These are phyloP conservation scores for Ecdyonurus torrentis DNA, from an alignment of 2,888 invertebrate genomes.

Conservation along the genomic window DNA sequence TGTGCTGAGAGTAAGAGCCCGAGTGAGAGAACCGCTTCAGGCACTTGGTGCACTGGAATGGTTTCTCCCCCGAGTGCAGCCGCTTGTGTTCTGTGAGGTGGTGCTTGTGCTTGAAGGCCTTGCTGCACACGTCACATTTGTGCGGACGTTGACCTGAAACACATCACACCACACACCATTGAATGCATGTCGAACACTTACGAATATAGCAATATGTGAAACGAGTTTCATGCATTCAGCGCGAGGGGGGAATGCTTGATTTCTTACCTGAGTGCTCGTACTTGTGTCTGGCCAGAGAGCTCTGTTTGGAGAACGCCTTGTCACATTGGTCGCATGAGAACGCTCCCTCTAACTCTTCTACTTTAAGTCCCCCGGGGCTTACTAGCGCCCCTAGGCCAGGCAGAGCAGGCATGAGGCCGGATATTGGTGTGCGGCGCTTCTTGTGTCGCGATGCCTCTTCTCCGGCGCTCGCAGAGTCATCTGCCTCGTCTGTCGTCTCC, in stretches of 20 bases:
- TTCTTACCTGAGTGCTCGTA: conserved; percentile 98
- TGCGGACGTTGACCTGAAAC: conserved; percentile 90
- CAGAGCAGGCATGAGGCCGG: no score
- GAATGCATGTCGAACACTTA: no score
- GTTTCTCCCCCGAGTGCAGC: conserved; percentile 93
- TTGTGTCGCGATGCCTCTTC: conserved; percentile 19
- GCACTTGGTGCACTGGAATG: conserved; percentile 97
- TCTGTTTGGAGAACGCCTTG: conserved; percentile 97
- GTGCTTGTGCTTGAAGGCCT: conserved; percentile 99
- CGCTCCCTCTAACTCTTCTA: conserved; percentile 55
- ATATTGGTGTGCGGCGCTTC: conserved; percentile 11
- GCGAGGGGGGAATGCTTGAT: no score
- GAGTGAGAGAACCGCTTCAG: conserved; percentile 98
- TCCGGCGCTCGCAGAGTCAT: conserved; percentile 18
- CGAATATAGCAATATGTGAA: no score
- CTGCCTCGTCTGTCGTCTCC: conserved; percentile 22
- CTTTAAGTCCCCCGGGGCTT: no score
- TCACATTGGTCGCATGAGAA: conserved; percentile 96
- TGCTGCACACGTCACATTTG: conserved; percentile 91
- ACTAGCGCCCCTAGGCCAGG: no score
- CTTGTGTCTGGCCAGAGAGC: conserved; percentile 95
- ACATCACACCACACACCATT: no score
- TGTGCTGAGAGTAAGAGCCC: conserved; percentile 98
- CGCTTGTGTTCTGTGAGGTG: conserved; percentile 98
- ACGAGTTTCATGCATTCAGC: no score